These are phyloP conservation scores for Muscidifurax raptorellus DNA, from an alignment of 1,140 invertebrate genomes.

Conservation along the genomic window DNA sequence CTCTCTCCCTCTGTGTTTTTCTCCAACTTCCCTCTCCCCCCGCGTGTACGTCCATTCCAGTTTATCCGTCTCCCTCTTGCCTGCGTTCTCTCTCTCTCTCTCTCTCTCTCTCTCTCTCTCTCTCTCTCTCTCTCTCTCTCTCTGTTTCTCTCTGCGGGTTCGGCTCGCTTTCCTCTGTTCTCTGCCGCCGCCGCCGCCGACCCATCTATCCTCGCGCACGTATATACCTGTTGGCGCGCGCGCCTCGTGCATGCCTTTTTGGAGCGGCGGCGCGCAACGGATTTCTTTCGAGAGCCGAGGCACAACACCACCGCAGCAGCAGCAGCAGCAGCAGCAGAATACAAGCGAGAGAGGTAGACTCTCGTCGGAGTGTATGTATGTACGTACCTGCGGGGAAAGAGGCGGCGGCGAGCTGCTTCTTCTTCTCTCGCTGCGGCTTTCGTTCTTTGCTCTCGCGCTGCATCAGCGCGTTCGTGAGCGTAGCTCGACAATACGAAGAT, in stretches of 20 bases:
- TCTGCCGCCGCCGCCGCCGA: constrained; percentile 35
- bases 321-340: not conserved
- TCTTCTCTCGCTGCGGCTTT: not conserved
- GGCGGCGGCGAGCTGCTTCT: constrained; percentile 9
- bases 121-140: constrained; percentile 24
- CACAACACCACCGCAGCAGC: not conserved
- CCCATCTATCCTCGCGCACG: not conserved
- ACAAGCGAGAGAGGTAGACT: too few species aligned
- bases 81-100: constrained; percentile 15
- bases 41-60: constrained; percentile 20
- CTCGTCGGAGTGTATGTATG: too few species aligned
- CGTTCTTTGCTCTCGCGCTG: not conserved
- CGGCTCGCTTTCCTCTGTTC: constrained; percentile 44
- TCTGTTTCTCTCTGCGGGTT: constrained; percentile 21
- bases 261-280: constrained; percentile 28
- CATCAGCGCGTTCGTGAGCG: not conserved
- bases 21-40: constrained; percentile 35
- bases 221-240: constrained; percentile 34
- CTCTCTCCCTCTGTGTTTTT: constrained; percentile 50
- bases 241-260: constrained; percentile 20
- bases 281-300: constrained; percentile 33
- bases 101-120: constrained; percentile 35
- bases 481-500: not conserved
- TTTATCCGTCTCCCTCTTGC: constrained; percentile 27
- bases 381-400: constrained; percentile 22